Percentiles rank a stretch among this genome's conserved stretches.
These are phyloP conservation scores for Lordiphosa mommai DNA, from an alignment of 1,140 invertebrate genomes.

Conservation along the genomic window DNA sequence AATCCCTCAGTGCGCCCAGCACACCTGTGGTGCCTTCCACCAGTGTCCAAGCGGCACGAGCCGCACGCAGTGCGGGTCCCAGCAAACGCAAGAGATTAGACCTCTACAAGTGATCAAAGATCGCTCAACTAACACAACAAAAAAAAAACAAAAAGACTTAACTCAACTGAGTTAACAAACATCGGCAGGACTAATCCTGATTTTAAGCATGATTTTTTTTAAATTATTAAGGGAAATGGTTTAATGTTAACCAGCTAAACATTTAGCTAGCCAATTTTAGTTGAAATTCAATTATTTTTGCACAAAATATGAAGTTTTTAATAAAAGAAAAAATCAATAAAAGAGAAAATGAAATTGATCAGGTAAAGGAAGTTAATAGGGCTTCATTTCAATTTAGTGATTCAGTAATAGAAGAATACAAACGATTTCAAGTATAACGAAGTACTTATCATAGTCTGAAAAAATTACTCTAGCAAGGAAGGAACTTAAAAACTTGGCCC, in stretches of 20 bases:
- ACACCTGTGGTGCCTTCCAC: slow-evolving; percentile 38
- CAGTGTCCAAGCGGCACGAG: slow-evolving; percentile 28
- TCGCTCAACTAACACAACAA: neutral
- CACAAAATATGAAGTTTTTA: slow-evolving; percentile 6
- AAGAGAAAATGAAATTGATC: no score
- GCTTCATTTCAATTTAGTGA: no score
- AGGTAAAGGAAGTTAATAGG: no score
- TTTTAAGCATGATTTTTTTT: slow-evolving; percentile 12
- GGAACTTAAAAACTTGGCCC: no score
- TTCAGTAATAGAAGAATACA: no score
- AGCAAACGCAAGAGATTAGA: slow-evolving; percentile 53
- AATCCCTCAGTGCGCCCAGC: slow-evolving; percentile 40
- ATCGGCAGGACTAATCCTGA: slow-evolving; percentile 12
- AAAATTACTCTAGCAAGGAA: no score
- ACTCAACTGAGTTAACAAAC: slow-evolving; percentile 23
- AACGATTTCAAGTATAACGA: no score
- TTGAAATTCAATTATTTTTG: slow-evolving; percentile 19
- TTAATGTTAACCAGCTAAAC: slow-evolving; percentile 22
- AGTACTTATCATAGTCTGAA: no score
- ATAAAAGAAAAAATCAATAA: no score
- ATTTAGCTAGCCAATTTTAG: slow-evolving; percentile 53
- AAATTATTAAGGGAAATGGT: slow-evolving; percentile 8
- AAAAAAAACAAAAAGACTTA: slow-evolving; percentile 37
- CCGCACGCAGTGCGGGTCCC: slow-evolving; percentile 30
- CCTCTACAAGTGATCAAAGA: slow-evolving; percentile 37